Base-by-base conservation (phyloP, 1,140 invertebrate species). In the Neodiprion fabricii region DNA sequence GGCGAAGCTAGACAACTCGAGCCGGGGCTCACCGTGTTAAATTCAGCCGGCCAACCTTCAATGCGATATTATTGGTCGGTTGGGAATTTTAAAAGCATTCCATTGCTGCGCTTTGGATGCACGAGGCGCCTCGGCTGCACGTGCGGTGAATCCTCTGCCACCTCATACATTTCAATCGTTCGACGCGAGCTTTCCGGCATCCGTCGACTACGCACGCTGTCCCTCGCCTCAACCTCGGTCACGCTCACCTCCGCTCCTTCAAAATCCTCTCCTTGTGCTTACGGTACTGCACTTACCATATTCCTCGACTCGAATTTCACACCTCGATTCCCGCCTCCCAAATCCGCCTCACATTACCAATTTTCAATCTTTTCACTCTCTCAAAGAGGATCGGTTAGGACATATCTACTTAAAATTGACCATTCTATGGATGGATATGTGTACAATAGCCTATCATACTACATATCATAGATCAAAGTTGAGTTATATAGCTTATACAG, bases 121-220 rank as follows among this genome's bases (percentile, higher is more conserved):
- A 72, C 61, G 48, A 71, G 49, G 70, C 75, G 67, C 68, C 72
- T 74, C 69, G 40, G 65, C 40, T 47, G 74, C 70, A 48, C 76
- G 73, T 75, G 75, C 67, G 48, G 71, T 73, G 72, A 78, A 79
- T 78, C 73, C 68, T 23, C 28, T 47, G 21, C 9, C 69, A 67
- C 50, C 74, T 76, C 74, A 12, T 77, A 65, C 77, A 53, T 75
- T 72, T 78, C 72, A 70, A 72, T 71, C n/a, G 21, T 65, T 73
- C 74, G 67, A n/a, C 8, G 48, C 65, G 28, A 61, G 53, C 53
- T 61, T 61, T 17, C 53, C 53, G 53, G 53, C 53, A 61, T 61
- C 53, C 53, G 53, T 61, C 53, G 11, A 40, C 28, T 40, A 40
- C 28, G 28, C 28, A 5, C 28, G 28, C 28, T 40, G 28, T 40